Percentiles rank a stretch among this genome's conserved stretches.
phyloP scores from a whole-genome alignment of 2,888 invertebrate genomes.

The Vannuccia rotundouncinata region DNA sequence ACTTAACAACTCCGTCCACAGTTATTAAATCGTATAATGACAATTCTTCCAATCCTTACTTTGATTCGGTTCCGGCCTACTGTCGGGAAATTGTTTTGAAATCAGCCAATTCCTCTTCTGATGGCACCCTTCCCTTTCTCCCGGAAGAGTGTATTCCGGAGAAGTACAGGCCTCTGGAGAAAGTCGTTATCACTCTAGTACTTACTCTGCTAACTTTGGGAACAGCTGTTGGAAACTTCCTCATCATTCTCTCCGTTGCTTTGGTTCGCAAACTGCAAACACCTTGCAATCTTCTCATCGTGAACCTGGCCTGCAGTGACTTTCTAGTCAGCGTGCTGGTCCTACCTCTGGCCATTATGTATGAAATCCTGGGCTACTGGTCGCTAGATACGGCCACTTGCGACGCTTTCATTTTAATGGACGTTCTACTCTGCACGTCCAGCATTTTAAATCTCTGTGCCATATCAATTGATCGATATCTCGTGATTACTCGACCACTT shows the following conservation, averaged over 20 bases:
- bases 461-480: slow-evolving; percentile 50
- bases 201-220: slow-evolving; percentile 46
- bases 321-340: slow-evolving; percentile 56
- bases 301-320: slow-evolving; percentile 56
- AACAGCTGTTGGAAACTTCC: slow-evolving; percentile 54
- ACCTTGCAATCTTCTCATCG: slow-evolving; percentile 47
- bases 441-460: slow-evolving; percentile 52
- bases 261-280: slow-evolving; percentile 51
- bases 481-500: slow-evolving; percentile 50
- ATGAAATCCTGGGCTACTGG: slow-evolving; percentile 43
- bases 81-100: background rate
- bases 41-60: background rate
- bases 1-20: background rate
- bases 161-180: background rate
- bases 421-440: slow-evolving; percentile 51
- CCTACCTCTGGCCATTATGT: slow-evolving; percentile 54
- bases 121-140: background rate
- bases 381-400: slow-evolving; percentile 45
- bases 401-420: slow-evolving; percentile 52
- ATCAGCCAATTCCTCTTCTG: background rate
- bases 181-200: slow-evolving; percentile 24
- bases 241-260: slow-evolving; percentile 56
- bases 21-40: background rate
- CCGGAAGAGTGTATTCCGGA: background rate
- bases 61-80: background rate